phyloP scores from a whole-genome alignment of 2,113 vertebrate species.

The Channa maculata region DNA sequence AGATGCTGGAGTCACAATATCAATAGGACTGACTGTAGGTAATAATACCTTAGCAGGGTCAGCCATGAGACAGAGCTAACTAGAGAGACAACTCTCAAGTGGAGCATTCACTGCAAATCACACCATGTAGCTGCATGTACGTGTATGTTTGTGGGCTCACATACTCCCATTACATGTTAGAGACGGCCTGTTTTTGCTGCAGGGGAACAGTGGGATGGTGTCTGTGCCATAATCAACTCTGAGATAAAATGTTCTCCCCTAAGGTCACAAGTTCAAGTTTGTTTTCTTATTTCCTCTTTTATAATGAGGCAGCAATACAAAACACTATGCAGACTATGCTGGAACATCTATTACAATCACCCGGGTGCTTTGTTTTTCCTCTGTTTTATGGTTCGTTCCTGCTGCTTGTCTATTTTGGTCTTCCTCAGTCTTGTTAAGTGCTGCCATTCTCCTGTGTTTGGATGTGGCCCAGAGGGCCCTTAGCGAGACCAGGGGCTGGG shows the following conservation, averaged over 20 bases:
- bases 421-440: slow-evolving; percentile 81
- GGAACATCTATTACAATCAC: slow-evolving; percentile 73
- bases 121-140: slow-evolving; percentile 38
- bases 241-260: slow-evolving; percentile 69
- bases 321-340: slow-evolving; percentile 66
- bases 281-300: slow-evolving; percentile 50
- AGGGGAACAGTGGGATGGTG: slow-evolving; percentile 55
- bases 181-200: slow-evolving; percentile 49
- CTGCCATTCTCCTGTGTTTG: slow-evolving; percentile 79
- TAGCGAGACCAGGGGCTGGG: slow-evolving; percentile 79
- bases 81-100: slow-evolving; percentile 77
- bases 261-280: slow-evolving; percentile 78
- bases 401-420: slow-evolving; percentile 77
- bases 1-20: slow-evolving; percentile 80
- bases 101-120: slow-evolving; percentile 79
- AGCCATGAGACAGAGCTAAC: slow-evolving; percentile 74
- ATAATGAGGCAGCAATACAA: slow-evolving; percentile 74
- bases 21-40: slow-evolving; percentile 75
- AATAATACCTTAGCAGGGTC: slow-evolving; percentile 76
- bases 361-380: slow-evolving; percentile 76
- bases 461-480: slow-evolving; percentile 85
- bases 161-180: slow-evolving; percentile 61
- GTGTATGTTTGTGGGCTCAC: slow-evolving; percentile 42
- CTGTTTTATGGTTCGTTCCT: slow-evolving; percentile 74
- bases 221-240: slow-evolving; percentile 67